Evolutionary conservation across 1,140 invertebrate genomes (phyloP).

Genomic region (Geopemphigus sp.): DNA sequence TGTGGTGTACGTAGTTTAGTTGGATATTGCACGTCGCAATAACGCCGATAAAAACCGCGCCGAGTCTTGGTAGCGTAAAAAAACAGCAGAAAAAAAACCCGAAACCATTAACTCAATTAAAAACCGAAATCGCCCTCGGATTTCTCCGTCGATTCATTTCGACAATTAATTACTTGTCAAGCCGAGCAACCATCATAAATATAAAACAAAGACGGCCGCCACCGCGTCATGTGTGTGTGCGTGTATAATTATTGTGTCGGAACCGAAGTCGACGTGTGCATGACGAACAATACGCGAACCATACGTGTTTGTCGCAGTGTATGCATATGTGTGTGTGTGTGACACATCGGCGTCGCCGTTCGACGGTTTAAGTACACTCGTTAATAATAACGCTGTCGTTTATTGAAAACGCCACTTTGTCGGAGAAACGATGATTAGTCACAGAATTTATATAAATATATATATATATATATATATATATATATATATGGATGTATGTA

Average conservation of each 20-base stretch:
- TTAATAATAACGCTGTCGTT: slow-evolving; percentile 4
- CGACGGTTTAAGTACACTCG: neutral
- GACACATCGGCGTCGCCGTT: neutral
- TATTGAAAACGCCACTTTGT: slow-evolving; percentile 6
- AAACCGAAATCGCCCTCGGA: neutral
- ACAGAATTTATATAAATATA: no score
- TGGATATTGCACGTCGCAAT: no score
- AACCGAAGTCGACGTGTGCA: no score
- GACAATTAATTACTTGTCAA: neutral
- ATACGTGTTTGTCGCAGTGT: no score
- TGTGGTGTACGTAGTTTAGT: no score
- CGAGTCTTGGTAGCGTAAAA: no score
- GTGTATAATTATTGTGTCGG: no score
- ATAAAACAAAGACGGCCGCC: slow-evolving; percentile 8
- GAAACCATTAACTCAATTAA: slow-evolving; percentile 28
- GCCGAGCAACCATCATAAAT: neutral
- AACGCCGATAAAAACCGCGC: no score
- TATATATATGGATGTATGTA: neutral
- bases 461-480: no score
- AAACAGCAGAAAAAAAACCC: no score
- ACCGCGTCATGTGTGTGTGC: neutral
- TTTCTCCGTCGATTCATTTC: neutral
- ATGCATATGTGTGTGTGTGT: neutral
- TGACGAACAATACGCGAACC: neutral
- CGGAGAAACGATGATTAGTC: neutral